Base-by-base conservation (phyloP, 2,888 invertebrate species). In the Ernsta delagoae region DNA sequence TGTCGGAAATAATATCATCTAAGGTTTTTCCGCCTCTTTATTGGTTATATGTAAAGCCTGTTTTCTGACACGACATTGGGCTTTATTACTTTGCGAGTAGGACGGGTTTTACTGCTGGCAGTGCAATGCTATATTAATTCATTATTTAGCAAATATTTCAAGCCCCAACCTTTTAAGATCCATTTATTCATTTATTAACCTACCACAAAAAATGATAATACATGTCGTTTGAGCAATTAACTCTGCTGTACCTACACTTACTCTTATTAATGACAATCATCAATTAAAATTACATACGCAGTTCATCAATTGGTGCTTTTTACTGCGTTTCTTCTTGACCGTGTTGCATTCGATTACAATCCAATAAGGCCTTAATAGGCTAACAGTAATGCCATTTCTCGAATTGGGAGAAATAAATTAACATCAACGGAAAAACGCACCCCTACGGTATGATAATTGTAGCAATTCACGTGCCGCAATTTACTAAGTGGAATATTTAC, bases 11-110 rank as follows among this genome's bases (percentile, higher is more conserved):
- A 83, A 88, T 88, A 86, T 81, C 83, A 82, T 83, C 83, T 84
- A 85, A 86, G 84, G 82, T 65, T 84, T 89, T 90, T 86, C 89
- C 88, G 85, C 78, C 81, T 84, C 85, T 89, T 90, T 88, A 88
- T 89, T 84, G 83, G 81, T 74, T 78, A 81, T 85, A 81, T 78
- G 79, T 81, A 82, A 81, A 78, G 77, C 24, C 54, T 50, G 24
- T 50, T 61, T 60, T 36, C 54, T 50, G 59, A 41, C 64, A 48
- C 54, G 48, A 67, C 60, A 61, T 60, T 67, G 16, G 43, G 56
- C 59, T 66, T 65, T 65, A 66, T 59, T 50, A 11, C 53, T 12
- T 39, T 24, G 53, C 8, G 39, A 41, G 31, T 63, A 63, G 39
- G 53, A 54, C 50, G 50, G 5, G 36, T 34, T 74, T 70, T 61